A percentile compares a stretch with the other conserved stretches of the same genome.
Evolutionary conservation across 2,113 vertebrate genomes (phyloP).

Genomic region (Paralichthys olivaceus): DNA sequence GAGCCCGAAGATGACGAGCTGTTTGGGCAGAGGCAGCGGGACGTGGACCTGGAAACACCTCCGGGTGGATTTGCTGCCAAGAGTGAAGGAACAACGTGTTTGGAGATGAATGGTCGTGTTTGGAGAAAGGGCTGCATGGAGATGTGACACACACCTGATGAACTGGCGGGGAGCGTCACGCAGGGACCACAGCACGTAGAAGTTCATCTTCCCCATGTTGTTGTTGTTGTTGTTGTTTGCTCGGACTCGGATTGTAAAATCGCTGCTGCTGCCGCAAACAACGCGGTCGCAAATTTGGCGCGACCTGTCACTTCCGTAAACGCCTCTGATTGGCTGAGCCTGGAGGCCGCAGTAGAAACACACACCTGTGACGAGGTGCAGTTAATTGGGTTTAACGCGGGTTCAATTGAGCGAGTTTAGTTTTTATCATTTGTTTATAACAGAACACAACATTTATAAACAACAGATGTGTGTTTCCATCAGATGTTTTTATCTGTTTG

Average conservation of each 20-base stretch:
- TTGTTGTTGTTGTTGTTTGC: constrained; percentile 24
- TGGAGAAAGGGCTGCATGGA: background rate
- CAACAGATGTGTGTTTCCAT: no score
- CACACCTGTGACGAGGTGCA: constrained; percentile 20
- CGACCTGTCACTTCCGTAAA: background rate
- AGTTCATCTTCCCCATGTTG: constrained; percentile 76
- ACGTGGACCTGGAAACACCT: constrained; percentile 85
- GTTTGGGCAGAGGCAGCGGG: constrained; percentile 85
- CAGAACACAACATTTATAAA: no score
- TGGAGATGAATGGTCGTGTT: background rate
- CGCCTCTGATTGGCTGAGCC: constrained; percentile 36
- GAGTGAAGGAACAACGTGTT: background rate
- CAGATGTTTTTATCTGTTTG: no score
- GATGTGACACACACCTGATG: constrained; percentile 71
- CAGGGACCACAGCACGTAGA: constrained; percentile 85
- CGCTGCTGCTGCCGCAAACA: background rate
- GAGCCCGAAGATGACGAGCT: constrained; percentile 87
- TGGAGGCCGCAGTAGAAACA: background rate
- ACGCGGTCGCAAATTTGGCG: no score
- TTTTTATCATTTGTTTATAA: no score
- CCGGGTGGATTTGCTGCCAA: constrained; percentile 82
- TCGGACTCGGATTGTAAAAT: background rate
- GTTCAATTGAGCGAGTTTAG: background rate
- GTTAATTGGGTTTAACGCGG: no score
- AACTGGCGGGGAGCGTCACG: constrained; percentile 84